A percentile compares a stretch with the other conserved stretches of the same genome.
Evolutionary conservation across 2,797 vertebrate species (phyloP).

Genomic region (Falco concolor): DNA sequence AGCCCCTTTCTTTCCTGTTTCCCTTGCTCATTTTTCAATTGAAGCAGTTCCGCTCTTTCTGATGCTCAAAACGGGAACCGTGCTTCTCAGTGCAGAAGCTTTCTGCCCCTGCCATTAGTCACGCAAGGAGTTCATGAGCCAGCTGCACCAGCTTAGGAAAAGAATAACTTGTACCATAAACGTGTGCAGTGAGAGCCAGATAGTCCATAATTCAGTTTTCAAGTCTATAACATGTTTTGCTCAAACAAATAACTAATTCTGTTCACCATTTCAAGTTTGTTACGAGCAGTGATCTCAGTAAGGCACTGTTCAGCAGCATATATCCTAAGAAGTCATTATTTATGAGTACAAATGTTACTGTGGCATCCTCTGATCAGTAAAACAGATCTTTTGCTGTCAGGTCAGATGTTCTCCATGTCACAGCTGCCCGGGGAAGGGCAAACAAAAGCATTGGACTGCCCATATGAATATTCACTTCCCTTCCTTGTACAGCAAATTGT

Average conservation of each 20-base stretch:
- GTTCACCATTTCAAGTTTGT: background rate
- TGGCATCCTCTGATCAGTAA: background rate
- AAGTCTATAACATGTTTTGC: background rate
- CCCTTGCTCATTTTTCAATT: background rate
- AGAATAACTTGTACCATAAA: background rate
- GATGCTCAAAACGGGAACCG: background rate
- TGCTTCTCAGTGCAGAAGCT: background rate
- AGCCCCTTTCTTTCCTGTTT: background rate
- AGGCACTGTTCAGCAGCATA: background rate
- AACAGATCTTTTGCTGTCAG: background rate
- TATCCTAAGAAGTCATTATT: background rate
- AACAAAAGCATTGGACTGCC: background rate
- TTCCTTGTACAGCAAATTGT: background rate
- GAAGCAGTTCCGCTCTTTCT: background rate
- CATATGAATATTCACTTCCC: background rate
- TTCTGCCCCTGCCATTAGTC: background rate
- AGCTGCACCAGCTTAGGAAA: background rate
- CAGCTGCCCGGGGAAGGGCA: background rate
- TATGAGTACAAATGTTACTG: background rate
- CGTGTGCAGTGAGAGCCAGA: background rate
- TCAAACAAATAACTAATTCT: constrained; percentile 5
- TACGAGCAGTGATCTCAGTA: background rate
- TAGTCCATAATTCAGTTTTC: constrained; percentile 5
- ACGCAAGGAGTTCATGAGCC: background rate
- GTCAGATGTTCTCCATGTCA: background rate